Evolutionary conservation across 2,113 vertebrate genomes (phyloP).

Genomic region (Podarcis muralis): DNA sequence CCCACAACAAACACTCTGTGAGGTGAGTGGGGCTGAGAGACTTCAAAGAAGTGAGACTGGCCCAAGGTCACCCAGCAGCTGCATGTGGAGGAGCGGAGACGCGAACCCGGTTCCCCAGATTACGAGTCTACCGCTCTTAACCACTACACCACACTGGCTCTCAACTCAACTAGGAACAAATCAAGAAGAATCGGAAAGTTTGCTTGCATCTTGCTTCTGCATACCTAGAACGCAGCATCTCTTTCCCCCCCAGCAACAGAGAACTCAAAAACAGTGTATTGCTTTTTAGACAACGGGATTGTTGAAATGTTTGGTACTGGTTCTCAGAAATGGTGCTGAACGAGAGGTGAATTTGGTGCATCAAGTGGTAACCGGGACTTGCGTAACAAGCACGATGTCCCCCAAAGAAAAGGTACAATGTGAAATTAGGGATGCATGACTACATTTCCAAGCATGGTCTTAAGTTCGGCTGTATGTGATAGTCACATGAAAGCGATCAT

Average conservation of each 20-base stretch:
- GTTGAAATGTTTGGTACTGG: background rate
- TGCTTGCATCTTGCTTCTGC: background rate
- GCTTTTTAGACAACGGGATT: background rate
- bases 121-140: no score
- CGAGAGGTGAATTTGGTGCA: background rate
- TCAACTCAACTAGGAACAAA: background rate
- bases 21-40: no score
- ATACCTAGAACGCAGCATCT: background rate
- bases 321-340: constrained; percentile 15
- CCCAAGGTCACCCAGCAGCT: no score
- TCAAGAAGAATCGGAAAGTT: background rate
- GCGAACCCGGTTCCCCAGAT: no score
- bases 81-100: no score
- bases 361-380: background rate
- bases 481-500: constrained; percentile 69
- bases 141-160: no score
- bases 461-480: constrained; percentile 52
- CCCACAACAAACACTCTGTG: no score
- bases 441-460: constrained; percentile 55
- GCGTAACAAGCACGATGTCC: background rate
- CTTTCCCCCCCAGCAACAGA: background rate
- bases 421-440: constrained; percentile 65
- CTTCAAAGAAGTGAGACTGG: no score
- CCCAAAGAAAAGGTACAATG: constrained; percentile 55
- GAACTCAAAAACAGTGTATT: no score